These are phyloP conservation scores for Ambastaia sidthimunki DNA, from an alignment of 2,797 vertebrate genomes.

Conservation along the genomic window DNA sequence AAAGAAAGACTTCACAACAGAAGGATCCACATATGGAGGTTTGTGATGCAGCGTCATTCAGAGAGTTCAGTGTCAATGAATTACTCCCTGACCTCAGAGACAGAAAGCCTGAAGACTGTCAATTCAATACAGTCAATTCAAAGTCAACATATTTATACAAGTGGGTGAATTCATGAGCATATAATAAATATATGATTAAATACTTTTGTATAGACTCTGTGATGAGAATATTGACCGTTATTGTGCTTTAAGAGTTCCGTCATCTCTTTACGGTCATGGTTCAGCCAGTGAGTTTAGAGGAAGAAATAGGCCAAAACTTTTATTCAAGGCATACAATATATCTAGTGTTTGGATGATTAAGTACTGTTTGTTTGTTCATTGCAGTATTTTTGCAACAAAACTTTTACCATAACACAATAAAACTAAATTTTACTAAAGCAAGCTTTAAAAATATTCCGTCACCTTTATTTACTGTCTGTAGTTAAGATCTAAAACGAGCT, in stretches of 20 bases:
- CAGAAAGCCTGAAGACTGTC: conserved; percentile 29
- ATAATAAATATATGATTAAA: conserved; percentile 17
- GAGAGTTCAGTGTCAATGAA: conserved; percentile 76
- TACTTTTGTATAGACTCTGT: background rate
- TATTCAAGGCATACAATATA: conserved; percentile 13
- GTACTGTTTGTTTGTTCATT: background rate
- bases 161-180: conserved; percentile 61
- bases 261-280: conserved; percentile 81
- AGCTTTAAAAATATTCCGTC: background rate
- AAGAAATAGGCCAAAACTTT: conserved; percentile 69
- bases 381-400: conserved; percentile 52
- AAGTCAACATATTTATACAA: conserved; percentile 76
- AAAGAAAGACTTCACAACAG: conserved; percentile 55
- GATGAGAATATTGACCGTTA: conserved; percentile 6
- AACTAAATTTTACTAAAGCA: background rate
- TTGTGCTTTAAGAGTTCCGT: conserved; percentile 76
- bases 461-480: background rate
- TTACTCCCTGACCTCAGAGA: conserved; percentile 54
- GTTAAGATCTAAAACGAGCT: background rate
- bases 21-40: conserved; percentile 68
- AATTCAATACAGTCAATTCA: conserved; percentile 5
- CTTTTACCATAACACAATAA: no score
- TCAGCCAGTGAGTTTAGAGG: conserved; percentile 82
- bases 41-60: conserved; percentile 59
- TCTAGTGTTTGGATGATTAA: background rate